Evolutionary conservation across 2,797 vertebrate genomes (phyloP), one percentile per base, ranked within the genome.

Genomic region (Thaleichthys pacificus): DNA sequence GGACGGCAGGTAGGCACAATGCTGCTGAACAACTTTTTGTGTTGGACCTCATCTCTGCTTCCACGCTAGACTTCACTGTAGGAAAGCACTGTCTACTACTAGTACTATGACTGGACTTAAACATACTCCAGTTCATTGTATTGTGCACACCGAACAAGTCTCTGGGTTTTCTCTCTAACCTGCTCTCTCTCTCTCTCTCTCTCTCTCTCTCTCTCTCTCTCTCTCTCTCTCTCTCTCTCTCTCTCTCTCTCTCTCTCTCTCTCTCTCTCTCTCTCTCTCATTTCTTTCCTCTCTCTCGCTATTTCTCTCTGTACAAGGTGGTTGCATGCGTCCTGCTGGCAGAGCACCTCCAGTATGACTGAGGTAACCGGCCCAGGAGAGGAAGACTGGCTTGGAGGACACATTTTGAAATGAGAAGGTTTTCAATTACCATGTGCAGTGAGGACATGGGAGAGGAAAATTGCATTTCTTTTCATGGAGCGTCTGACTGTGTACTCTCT

Each of bases 401-500:
- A 61, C 9, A 19, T 22, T 61, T 61, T 7, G 17, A 63, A 63
- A 63, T 35, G 5, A 32, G 30, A 38, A 63, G 61, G 61, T 63
- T 63, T 63, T 38, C 61, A 63, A 38, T 63, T 63, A 63, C 30
- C 28, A 35, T 35, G 30, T 63, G 61, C 51, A 35, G 61, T 17
- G 15, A 63, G 61, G 61, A 63, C 32, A 30, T 35, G 30, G 32
- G 30, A n/a, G 61, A 21, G 61, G 28, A 9, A 63, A 63, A 63
- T 35, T 63, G 61, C 61, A 63, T 63, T 63, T 54, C 28, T 63
- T 64, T 64, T 64, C 62, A 38, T 38, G 62, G 32, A 38, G 32
- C 19, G 62, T 12, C 19, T 35, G 61, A 9, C 28, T 62, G 26
- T 62, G 26, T 62, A 26, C 61, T 62, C 26, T n/a, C 15, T 19